A percentile compares a stretch with the other conserved stretches of the same genome.
These are phyloP conservation scores for Silurus lanzhouensis DNA, from an alignment of 2,797 vertebrate species.

Conservation along the genomic window DNA sequence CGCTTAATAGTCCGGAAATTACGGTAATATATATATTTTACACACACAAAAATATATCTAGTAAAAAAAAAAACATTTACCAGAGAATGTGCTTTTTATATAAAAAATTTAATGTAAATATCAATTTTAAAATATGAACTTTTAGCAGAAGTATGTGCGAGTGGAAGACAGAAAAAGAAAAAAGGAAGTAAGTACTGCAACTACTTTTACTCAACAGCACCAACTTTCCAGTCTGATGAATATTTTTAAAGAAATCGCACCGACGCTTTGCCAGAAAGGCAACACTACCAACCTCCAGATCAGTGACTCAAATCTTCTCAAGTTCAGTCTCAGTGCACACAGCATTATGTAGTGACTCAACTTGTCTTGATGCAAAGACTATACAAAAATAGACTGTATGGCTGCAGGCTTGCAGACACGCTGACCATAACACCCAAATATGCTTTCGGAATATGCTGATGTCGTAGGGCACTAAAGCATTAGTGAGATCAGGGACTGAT, in stretches of 20 bases:
- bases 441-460: neutral
- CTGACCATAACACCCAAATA: neutral
- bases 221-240: neutral
- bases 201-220: neutral
- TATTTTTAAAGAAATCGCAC: neutral
- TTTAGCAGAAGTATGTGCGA: neutral
- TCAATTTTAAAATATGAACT: neutral
- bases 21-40: no score
- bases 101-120: no score
- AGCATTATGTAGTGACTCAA: neutral
- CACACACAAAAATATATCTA: no score
- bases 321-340: neutral
- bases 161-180: neutral
- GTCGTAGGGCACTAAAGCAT: neutral
- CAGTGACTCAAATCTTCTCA: neutral
- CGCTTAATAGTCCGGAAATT: no score
- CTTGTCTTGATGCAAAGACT: neutral
- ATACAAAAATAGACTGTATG: neutral
- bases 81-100: no score
- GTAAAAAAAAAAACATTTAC: no score
- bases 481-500: neutral
- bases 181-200: slow-evolving; percentile 7
- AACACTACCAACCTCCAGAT: neutral
- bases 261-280: neutral
- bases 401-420: neutral